Base-by-base conservation (phyloP, 1,140 invertebrate genomes). In the Ylistrum balloti region DNA sequence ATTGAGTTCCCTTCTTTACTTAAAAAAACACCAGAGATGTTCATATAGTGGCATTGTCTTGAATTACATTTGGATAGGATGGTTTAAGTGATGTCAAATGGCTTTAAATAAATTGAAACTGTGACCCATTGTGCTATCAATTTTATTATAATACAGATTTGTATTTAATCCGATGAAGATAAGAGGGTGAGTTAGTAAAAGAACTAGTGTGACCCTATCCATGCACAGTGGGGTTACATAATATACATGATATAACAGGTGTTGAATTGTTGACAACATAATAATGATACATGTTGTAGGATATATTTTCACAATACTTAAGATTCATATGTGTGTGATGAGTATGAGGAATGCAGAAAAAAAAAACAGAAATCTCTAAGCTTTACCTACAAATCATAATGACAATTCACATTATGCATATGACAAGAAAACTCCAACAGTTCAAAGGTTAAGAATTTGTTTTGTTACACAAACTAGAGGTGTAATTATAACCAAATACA, bases 331-430 rank as follows among this genome's bases (percentile, higher is more conserved):
- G 56, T 9, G n/a, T 28, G n/a, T 9, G n/a, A 74, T 74, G n/a
- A 28, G 1, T 28, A 74, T 74, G 56, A 74, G 28, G 13, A 28
- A 74, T 74, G 56, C 9, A 74, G n/a, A 74, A n/a, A 74, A 17
- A 48, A 17, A 74, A n/a, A 74, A 11, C 9, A 28, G 22, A 74
- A 74, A 74, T 74, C n/a, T 74, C 56, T 74, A 74, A 28, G 45
- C 28, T 74, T 28, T 74, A 28, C 56, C 56, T 74, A 74, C 56
- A 74, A 74, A 22, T 74, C 56, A 74, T 74, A 74, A n/a, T 74
- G 56, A 74, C 2, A 74, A 74, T 45, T 45, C 10, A 45, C 41
- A 45, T n/a, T n/a, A 45, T 38, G 17, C 20, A 17, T 45, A 74
- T 74, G 56, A 74, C 28, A 7, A 74, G 56, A 74, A 74, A 74